Evolutionary conservation across 2,113 vertebrate species (phyloP).

Genomic region (Eira barbara): DNA sequence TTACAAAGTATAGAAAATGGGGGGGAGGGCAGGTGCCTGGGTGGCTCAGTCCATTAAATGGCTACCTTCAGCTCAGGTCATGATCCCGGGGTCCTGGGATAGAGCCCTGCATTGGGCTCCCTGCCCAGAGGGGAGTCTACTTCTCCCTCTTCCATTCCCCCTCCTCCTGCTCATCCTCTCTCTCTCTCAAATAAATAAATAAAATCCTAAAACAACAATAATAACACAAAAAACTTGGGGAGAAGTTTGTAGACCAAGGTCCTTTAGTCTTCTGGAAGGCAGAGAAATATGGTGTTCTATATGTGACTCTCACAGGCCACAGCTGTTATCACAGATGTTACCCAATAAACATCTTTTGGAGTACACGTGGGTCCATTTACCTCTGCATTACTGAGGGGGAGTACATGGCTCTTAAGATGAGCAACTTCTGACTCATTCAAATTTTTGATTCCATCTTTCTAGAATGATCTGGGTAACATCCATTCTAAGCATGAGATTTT

Average conservation of each 20-base stretch:
- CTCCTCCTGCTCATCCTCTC: no score
- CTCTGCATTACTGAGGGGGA: background rate
- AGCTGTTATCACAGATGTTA: background rate
- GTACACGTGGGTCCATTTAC: background rate
- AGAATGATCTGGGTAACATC: background rate
- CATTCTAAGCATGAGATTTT: background rate
- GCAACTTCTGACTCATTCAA: background rate
- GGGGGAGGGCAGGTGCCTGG: background rate
- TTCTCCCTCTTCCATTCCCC: no score
- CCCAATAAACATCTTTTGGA: background rate
- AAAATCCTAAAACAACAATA: background rate
- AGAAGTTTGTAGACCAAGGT: background rate
- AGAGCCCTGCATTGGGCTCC: no score
- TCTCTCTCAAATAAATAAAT: background rate
- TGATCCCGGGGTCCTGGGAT: background rate
- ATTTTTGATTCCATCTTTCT: background rate
- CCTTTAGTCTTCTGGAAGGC: background rate
- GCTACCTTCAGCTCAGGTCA: background rate
- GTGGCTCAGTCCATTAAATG: background rate
- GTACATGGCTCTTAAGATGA: background rate
- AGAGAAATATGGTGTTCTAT: background rate
- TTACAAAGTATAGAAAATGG: background rate
- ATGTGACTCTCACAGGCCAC: background rate
- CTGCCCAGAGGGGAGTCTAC: no score
- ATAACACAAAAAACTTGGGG: background rate